phyloP scores from a whole-genome alignment of 1,140 invertebrate genomes.

The Zaprionus africanus region DNA sequence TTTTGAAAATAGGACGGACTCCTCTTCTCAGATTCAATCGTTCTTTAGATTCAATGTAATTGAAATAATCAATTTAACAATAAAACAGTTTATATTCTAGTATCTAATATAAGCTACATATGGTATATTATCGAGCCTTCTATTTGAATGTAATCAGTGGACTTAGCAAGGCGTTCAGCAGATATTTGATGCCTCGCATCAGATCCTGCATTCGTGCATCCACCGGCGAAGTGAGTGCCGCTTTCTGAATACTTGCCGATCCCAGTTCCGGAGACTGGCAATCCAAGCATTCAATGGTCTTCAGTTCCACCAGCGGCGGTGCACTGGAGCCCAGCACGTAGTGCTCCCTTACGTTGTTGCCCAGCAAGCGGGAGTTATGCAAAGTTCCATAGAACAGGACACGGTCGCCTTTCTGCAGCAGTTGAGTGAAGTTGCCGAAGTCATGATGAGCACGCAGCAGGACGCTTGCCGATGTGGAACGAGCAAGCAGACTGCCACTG shows the following conservation, averaged over 20 bases:
- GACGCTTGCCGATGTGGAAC: constrained; percentile 86
- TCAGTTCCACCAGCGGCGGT: constrained; percentile 86
- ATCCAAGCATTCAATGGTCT: constrained; percentile 88
- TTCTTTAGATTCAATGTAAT: not conserved
- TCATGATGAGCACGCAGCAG: constrained; percentile 87
- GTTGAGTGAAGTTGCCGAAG: constrained; percentile 89
- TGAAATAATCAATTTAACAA: constrained; percentile 24
- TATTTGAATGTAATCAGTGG: constrained; percentile 90
- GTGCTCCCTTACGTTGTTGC: constrained; percentile 37
- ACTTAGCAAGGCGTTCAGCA: constrained; percentile 91
- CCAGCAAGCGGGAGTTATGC: constrained; percentile 73
- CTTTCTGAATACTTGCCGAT: constrained; percentile 84
- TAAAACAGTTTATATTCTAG: constrained; percentile 26
- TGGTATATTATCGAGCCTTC: constrained; percentile 5
- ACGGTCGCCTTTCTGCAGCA: constrained; percentile 88
- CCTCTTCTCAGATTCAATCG: too few species aligned
- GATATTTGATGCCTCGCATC: constrained; percentile 88
- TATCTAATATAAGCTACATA: constrained; percentile 2
- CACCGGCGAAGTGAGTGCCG: constrained; percentile 77
- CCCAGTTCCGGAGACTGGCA: constrained; percentile 86
- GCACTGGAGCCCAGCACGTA: constrained; percentile 85
- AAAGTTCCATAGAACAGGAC: constrained; percentile 89
- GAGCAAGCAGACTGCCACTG: constrained; percentile 86
- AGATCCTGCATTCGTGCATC: constrained; percentile 86
- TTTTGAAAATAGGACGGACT: not conserved